phyloP scores from a whole-genome alignment of 2,113 vertebrate genomes.

The Megaleporinus macrocephalus region DNA sequence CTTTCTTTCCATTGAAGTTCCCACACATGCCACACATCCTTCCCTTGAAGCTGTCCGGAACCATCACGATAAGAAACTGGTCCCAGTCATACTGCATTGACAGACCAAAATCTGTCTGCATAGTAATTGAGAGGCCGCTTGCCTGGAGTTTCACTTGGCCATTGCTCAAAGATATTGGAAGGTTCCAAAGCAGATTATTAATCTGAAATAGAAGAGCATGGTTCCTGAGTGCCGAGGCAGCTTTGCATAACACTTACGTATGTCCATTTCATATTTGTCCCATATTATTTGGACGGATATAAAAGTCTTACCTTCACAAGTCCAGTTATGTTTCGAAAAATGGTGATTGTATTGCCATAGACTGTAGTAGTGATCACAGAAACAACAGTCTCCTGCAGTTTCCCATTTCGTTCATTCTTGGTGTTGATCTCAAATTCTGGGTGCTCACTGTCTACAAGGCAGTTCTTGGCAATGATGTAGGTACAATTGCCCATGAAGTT shows the following conservation, averaged over 20 bases:
- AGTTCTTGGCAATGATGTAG: constrained; percentile 71
- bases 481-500: constrained; percentile 78
- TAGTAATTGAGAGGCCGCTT: constrained; percentile 60
- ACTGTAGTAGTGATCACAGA: constrained; percentile 65
- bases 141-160: constrained; percentile 22
- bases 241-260: too few relatives aligned
- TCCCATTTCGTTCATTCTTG: constrained; percentile 76
- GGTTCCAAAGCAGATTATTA: constrained; percentile 43
- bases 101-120: constrained; percentile 65
- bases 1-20: constrained; percentile 75
- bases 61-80: constrained; percentile 60
- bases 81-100: constrained; percentile 69
- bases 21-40: constrained; percentile 74
- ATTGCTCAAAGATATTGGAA: constrained; percentile 45
- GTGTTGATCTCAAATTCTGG: constrained; percentile 68
- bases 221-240: background rate
- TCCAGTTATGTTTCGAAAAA: constrained; percentile 65
- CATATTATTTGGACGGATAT: background rate
- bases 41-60: constrained; percentile 65
- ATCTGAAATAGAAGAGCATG: constrained; percentile 36
- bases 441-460: constrained; percentile 48
- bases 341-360: constrained; percentile 63
- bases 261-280: background rate
- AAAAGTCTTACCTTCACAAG: constrained; percentile 66
- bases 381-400: constrained; percentile 73